Conservation (phyloP, 2,113 vertebrate species). For the Micromys minutus region DNA sequence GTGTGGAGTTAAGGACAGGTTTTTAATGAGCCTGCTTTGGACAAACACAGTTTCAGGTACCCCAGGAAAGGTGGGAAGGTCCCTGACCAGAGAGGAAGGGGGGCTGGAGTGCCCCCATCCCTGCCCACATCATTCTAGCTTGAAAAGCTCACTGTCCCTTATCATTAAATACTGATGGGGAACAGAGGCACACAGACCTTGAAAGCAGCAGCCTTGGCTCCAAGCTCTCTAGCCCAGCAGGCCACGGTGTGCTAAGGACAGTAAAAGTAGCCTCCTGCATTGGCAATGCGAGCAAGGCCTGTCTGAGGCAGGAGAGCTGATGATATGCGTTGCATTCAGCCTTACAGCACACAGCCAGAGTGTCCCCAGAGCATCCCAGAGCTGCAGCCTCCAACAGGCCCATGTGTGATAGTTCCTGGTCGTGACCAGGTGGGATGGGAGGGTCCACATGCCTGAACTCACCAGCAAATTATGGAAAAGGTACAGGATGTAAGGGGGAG, state of each 20-base stretch:
- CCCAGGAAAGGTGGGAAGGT: neutral
- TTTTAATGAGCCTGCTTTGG: slow-evolving; percentile 42
- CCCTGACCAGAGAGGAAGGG: neutral
- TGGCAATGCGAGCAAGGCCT: neutral
- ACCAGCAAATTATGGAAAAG: neutral
- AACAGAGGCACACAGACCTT: neutral
- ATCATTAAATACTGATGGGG: neutral
- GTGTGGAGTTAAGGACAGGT: slow-evolving; percentile 32
- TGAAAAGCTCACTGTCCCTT: neutral
- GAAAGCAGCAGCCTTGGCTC: neutral
- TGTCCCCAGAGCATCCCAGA: neutral
- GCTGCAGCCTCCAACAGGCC: accelerated
- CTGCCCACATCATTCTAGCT: neutral
- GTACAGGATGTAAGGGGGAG: neutral
- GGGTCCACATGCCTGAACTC: neutral
- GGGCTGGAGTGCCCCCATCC: neutral
- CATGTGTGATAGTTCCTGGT: accelerated
- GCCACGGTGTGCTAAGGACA: neutral
- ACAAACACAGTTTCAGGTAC: slow-evolving; percentile 62
- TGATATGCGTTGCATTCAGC: too few species aligned
- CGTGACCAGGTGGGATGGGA: neutral
- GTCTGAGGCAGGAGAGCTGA: neutral
- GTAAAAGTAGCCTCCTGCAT: neutral
- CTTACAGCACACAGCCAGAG: neutral
- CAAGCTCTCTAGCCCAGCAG: neutral